phyloP scores from a whole-genome alignment of 2,113 vertebrate genomes.

The Otus sunia region DNA sequence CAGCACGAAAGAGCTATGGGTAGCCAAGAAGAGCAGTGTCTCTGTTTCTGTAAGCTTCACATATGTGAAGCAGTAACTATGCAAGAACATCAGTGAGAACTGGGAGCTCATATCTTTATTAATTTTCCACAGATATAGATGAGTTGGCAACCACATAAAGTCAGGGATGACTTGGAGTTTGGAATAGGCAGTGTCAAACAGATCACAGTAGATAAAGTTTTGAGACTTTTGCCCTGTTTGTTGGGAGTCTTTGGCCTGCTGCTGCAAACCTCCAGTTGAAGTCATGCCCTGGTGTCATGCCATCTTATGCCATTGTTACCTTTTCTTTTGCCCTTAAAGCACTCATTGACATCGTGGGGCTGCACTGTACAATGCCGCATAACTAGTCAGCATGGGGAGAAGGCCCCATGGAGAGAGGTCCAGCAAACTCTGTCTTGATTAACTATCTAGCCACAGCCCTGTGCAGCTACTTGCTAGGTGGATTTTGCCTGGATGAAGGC shows the following conservation, averaged over 20 bases:
- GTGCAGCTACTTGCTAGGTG: not conserved
- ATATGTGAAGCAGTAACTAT: not conserved
- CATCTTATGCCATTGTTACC: not conserved
- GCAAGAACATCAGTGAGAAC: not conserved
- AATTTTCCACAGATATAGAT: not conserved
- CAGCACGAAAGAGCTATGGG: not conserved
- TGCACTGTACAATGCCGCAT: accelerated
- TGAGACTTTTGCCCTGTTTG: not conserved
- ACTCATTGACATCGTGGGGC: not conserved
- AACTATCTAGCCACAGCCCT: not conserved
- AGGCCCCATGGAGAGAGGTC: not conserved
- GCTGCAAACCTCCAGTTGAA: not conserved
- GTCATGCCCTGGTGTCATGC: too few relatives aligned
- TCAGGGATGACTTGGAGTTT: not conserved
- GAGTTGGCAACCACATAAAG: not conserved
- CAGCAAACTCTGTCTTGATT: not conserved
- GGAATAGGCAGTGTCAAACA: not conserved
- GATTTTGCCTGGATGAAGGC: not conserved
- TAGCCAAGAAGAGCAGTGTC: not conserved
- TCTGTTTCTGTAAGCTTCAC: not conserved
- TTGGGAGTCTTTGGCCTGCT: not conserved
- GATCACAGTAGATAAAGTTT: not conserved
- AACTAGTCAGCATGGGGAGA: accelerated
- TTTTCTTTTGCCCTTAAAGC: not conserved
- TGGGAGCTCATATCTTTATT: not conserved